Base-by-base conservation (phyloP, 2,888 invertebrate genomes). In the Isotomurus palustris region DNA sequence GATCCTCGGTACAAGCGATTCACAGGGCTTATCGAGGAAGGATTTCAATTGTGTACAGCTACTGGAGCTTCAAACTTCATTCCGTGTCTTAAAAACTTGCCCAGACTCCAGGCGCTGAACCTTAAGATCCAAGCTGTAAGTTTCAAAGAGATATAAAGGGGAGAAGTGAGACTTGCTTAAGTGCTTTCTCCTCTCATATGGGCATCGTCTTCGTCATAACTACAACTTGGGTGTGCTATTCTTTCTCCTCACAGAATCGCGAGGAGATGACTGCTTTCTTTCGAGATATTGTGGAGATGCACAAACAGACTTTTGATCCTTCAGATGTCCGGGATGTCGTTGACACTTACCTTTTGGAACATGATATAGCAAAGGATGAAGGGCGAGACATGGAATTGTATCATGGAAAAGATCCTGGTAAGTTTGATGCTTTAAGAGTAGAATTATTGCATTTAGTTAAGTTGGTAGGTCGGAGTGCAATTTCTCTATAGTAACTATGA, bases 21-120 rank as follows among this genome's bases (percentile, higher is more conserved):
- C 72, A 90, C 89, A 81, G 78, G 81, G 66, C 80, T 91, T n/a
- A 90, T 92, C 72, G 91, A 91, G 72, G 92, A 93, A 77, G 93
- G 93, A 28, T 92, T 93, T 83, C 81, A 83, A 56, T 79, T 92
- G 0, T 91, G 92, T 73, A 89, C 90, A 10, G 84, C 87, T 72
- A 82, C 91, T 41, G 86, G 85, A 68, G 84, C 86, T 6, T 86
- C 88, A 53, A 88, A 90, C 75, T 91, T 90, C 73, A 83, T 92
- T 64, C 91, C 92, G 3, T 80, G 86, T 1, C 81, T 91, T 73
- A 82, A 84, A 59, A 81, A 81, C 68, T 71, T 84, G 44, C 84
- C 84, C 0, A 52, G 64, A 29, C 63, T 66, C 28, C 64, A 65
- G 29, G 64, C 67, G 36, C 60, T 70, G 21, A 70, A 66, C 24